phyloP scores from a whole-genome alignment of 1,140 invertebrate genomes.

The Aethina tumida region DNA sequence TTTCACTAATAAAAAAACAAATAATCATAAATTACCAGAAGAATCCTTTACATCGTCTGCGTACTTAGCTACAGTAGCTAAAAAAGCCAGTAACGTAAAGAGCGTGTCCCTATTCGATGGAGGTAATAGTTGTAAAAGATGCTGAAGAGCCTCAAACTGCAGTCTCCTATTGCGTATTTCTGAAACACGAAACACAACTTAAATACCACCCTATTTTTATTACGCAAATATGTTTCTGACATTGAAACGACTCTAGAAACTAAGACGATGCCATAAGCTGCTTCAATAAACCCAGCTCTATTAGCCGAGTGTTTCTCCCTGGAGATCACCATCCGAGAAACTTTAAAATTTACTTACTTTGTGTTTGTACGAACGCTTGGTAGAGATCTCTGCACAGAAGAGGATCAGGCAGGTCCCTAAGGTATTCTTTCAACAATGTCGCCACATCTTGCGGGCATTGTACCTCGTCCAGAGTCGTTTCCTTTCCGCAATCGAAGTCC shows the following conservation, averaged over 20 bases:
- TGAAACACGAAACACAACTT: slow-evolving; percentile 34
- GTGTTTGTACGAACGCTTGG: slow-evolving; percentile 78
- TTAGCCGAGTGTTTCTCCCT: too few relatives aligned
- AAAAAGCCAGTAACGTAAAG: slow-evolving; percentile 68
- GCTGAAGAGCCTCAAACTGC: slow-evolving; percentile 72
- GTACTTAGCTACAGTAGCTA: slow-evolving; percentile 66
- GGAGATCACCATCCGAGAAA: not conserved
- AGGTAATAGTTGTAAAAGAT: slow-evolving; percentile 77
- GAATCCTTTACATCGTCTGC: slow-evolving; percentile 52
- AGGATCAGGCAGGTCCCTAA: slow-evolving; percentile 86
- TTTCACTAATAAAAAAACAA: too few relatives aligned
- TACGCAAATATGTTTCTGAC: slow-evolving; percentile 1
- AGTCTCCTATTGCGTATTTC: slow-evolving; percentile 70
- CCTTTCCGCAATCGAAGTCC: slow-evolving; percentile 77
- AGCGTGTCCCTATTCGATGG: slow-evolving; percentile 81
- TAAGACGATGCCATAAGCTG: too few relatives aligned
- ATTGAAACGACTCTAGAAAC: not conserved
- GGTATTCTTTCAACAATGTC: slow-evolving; percentile 85
- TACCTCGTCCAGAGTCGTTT: slow-evolving; percentile 64
- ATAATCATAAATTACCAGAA: slow-evolving; percentile 38
- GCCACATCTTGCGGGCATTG: slow-evolving; percentile 89
- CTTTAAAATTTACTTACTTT: slow-evolving; percentile 55
- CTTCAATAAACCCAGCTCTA: too few relatives aligned
- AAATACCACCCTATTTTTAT: not conserved
- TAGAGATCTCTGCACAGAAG: slow-evolving; percentile 83